Percentiles rank a stretch among this genome's conserved stretches.
Evolutionary conservation across 1,140 invertebrate genomes (phyloP).

Genomic region (Hycleus phaleratus): DNA sequence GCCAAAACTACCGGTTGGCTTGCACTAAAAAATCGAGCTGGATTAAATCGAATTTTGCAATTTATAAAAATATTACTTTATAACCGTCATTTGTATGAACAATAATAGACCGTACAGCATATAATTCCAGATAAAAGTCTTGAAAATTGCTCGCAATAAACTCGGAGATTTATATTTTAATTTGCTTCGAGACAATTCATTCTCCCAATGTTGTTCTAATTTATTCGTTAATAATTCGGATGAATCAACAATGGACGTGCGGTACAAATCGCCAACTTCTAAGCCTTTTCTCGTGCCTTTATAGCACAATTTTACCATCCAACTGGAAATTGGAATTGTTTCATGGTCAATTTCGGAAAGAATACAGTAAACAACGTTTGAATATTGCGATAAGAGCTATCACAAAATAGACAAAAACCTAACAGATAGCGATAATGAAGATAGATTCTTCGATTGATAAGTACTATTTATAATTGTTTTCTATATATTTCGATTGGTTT

Average conservation of each 20-base stretch:
- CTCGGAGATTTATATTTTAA: conserved; percentile 23
- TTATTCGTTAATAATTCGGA: conserved; percentile 42
- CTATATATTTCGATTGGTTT: too few species aligned
- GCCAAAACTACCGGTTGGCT: conserved; percentile 44
- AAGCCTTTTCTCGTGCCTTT: conserved; percentile 27
- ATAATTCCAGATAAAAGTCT: conserved; percentile 41
- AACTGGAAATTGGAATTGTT: conserved; percentile 25
- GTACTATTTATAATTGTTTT: too few species aligned
- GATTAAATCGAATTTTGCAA: too few species aligned
- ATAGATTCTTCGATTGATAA: too few species aligned
- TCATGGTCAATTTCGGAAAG: neutral
- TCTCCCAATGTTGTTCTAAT: conserved; percentile 45
- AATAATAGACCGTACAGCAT: conserved; percentile 42
- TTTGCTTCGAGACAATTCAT: conserved; percentile 36
- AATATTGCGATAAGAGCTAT: too few species aligned
- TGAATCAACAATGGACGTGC: conserved; percentile 24
- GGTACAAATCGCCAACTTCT: conserved; percentile 31
- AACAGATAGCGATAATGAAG: too few species aligned
- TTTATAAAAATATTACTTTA: too few species aligned
- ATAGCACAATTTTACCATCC: conserved; percentile 30
- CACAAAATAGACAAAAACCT: too few species aligned
- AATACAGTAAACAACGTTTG: too few species aligned
- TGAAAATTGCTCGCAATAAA: conserved; percentile 41
- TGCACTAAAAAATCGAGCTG: conserved; percentile 31
- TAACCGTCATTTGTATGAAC: conserved; percentile 37